Conservation (phyloP, 2,888 invertebrate genomes). For the Coremacera marginata region DNA sequence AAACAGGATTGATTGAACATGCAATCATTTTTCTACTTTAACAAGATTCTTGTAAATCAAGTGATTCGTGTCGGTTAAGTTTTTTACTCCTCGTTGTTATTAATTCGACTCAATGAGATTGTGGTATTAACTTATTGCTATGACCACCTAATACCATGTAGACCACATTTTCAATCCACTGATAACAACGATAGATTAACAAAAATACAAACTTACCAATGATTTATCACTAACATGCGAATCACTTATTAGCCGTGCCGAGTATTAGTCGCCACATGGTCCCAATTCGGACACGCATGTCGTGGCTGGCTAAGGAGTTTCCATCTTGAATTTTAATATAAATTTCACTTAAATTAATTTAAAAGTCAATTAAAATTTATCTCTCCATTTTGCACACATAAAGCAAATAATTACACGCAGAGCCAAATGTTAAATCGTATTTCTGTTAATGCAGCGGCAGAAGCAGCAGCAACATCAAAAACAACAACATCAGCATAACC, state of each 20-base stretch:
- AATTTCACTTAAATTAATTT: slow-evolving; percentile 40
- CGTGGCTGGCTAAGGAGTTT: not conserved
- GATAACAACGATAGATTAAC: slow-evolving; percentile 8
- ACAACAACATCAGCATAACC: not conserved
- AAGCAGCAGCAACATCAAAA: not conserved
- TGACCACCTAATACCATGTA: too few relatives aligned
- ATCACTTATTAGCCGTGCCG: slow-evolving; percentile 12
- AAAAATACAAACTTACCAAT: not conserved
- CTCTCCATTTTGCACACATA: slow-evolving; percentile 33
- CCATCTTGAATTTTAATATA: slow-evolving; percentile 31
- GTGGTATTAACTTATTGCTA: too few relatives aligned
- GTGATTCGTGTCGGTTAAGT: too few relatives aligned
- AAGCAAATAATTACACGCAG: slow-evolving; percentile 32
- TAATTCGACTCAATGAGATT: too few relatives aligned
- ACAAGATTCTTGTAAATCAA: too few relatives aligned
- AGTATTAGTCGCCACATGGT: slow-evolving; percentile 8
- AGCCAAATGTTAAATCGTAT: slow-evolving; percentile 35
- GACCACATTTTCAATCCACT: not conserved
- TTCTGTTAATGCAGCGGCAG: slow-evolving; percentile 37
- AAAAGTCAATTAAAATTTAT: slow-evolving; percentile 47
- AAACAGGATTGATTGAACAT: too few relatives aligned
- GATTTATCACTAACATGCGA: slow-evolving; percentile 18
- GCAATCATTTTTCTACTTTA: too few relatives aligned
- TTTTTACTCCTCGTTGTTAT: too few relatives aligned
- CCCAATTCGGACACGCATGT: slow-evolving; percentile 5